phyloP scores from a whole-genome alignment of 1,140 invertebrate genomes.

The Pissodes strobi region DNA sequence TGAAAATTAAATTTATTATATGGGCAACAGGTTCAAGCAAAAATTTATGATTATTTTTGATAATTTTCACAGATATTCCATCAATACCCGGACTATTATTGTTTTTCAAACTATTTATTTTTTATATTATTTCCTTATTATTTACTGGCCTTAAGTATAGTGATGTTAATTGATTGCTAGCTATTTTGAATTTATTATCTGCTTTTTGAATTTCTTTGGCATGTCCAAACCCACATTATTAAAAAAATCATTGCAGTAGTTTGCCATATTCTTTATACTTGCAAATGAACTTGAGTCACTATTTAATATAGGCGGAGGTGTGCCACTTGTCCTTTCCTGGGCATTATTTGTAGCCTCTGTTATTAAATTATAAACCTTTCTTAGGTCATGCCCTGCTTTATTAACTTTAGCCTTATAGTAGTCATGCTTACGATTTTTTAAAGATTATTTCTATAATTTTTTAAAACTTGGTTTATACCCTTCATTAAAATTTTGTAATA shows the following conservation, averaged over 20 bases:
- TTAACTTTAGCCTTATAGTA: slow-evolving; percentile 19
- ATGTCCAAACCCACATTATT: not conserved
- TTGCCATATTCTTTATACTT: not conserved
- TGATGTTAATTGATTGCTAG: too few relatives aligned
- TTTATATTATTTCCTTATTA: slow-evolving; percentile 13
- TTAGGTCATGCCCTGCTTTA: not conserved
- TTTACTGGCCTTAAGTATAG: too few relatives aligned
- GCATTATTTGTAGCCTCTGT: not conserved
- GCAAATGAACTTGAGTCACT: not conserved
- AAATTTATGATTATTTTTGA: not conserved
- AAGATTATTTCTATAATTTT: too few relatives aligned
- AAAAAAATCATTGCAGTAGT: slow-evolving; percentile 19
- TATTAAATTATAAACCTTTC: slow-evolving; percentile 6
- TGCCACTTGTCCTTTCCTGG: not conserved
- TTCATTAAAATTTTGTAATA: too few relatives aligned
- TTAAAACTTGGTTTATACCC: too few relatives aligned
- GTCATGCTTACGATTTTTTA: slow-evolving; percentile 5
- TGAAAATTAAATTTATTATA: slow-evolving; percentile 11
- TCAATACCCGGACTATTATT: slow-evolving; percentile 10
- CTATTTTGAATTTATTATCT: too few relatives aligned
- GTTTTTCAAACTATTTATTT: slow-evolving; percentile 11
- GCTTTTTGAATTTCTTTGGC: not conserved
- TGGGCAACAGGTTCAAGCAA: slow-evolving; percentile 5
- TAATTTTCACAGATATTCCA: not conserved
- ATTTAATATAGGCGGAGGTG: not conserved